Percentiles rank a stretch among this genome's conserved stretches.
phyloP scores from a whole-genome alignment of 2,113 vertebrate species.

The Pseudopodoces humilis region DNA sequence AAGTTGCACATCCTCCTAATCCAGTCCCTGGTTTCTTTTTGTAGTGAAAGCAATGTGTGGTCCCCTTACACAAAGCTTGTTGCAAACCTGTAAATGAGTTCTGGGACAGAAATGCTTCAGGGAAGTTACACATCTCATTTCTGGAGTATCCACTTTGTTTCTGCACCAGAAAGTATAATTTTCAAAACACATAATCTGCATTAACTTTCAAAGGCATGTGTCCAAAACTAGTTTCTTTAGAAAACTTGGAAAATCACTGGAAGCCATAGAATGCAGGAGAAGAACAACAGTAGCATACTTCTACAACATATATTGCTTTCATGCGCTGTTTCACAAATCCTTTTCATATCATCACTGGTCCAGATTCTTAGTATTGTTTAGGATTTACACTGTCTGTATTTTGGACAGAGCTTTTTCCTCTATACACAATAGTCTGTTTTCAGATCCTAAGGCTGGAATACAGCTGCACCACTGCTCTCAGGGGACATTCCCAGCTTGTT shows the following conservation, averaged over 20 bases:
- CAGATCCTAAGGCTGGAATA: not conserved
- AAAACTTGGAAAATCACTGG: not conserved
- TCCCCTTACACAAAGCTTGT: not conserved
- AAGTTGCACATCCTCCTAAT: not conserved
- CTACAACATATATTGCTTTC: not conserved
- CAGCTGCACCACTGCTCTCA: not conserved
- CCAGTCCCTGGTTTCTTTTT: not conserved
- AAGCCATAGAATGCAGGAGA: not conserved
- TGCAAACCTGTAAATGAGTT: not conserved
- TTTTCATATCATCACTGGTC: not conserved
- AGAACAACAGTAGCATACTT: not conserved
- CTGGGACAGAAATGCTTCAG: not conserved
- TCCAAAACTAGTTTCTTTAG: not conserved
- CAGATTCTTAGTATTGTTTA: not conserved
- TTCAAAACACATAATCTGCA: fast-evolving
- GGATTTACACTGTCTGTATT: not conserved
- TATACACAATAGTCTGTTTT: not conserved
- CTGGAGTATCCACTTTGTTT: not conserved
- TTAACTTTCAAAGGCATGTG: not conserved
- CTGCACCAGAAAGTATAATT: not conserved
- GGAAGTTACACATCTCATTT: not conserved
- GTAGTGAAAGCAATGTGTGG: not conserved
- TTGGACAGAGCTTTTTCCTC: not conserved
- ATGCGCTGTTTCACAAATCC: not conserved
- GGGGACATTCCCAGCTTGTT: not conserved